phyloP scores from a whole-genome alignment of 2,888 invertebrate genomes.

The Volucella zonaria region DNA sequence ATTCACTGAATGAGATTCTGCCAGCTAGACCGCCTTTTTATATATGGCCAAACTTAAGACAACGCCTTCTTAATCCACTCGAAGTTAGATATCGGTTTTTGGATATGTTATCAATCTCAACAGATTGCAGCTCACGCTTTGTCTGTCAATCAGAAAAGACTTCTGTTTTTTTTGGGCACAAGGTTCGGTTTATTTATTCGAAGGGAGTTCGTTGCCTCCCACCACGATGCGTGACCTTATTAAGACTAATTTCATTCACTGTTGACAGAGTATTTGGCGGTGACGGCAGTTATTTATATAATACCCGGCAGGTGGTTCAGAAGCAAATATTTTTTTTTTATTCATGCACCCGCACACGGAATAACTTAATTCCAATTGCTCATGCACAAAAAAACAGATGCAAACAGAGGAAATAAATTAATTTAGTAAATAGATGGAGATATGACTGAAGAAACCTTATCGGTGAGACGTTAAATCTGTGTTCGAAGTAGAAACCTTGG shows the following conservation, averaged over 20 bases:
- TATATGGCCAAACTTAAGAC: slow-evolving; percentile 18
- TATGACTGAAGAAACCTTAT: background rate
- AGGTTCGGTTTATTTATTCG: slow-evolving; percentile 18
- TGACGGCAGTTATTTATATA: slow-evolving; percentile 15
- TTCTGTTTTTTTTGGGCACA: slow-evolving; percentile 1
- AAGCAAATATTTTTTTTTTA: background rate
- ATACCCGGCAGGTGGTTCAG: background rate
- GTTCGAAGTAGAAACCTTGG: no score
- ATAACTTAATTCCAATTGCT: slow-evolving; percentile 6
- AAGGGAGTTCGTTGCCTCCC: slow-evolving; percentile 16
- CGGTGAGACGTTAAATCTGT: no score
- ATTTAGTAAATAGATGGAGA: background rate
- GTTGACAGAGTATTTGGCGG: background rate
- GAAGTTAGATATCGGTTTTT: slow-evolving; percentile 4
- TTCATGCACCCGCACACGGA: slow-evolving; percentile 14
- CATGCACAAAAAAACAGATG: slow-evolving; percentile 1
- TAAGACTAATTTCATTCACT: background rate
- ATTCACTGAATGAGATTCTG: background rate
- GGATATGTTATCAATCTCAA: slow-evolving; percentile 17
- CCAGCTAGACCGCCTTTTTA: background rate
- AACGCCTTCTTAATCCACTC: background rate
- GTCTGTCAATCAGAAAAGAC: background rate
- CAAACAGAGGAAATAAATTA: background rate
- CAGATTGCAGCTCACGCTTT: background rate
- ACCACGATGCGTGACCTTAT: background rate